phyloP scores from a whole-genome alignment of 2,113 vertebrate genomes.

The Odocoileus virginianus region DNA sequence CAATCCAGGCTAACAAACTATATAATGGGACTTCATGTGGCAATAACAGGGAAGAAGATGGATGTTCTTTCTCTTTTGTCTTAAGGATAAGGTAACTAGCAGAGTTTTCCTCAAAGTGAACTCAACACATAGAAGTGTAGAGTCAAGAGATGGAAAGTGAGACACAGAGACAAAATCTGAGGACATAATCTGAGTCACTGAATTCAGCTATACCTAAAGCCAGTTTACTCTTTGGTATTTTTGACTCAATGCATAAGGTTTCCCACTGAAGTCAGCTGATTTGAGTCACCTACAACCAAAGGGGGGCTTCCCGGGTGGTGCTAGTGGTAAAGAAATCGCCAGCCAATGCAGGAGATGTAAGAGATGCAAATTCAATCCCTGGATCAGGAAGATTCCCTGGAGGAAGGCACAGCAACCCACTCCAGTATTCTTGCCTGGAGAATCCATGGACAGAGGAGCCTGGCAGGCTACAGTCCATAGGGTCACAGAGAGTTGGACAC shows the following conservation, averaged over 20 bases:
- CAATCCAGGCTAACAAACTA: background rate
- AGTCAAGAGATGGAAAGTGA: background rate
- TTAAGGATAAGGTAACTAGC: background rate
- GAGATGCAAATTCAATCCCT: background rate
- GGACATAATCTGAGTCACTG: background rate
- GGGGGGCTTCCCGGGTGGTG: background rate
- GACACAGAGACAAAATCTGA: background rate
- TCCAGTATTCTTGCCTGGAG: background rate
- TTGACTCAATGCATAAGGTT: background rate
- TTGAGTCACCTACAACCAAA: background rate
- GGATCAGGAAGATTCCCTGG: background rate
- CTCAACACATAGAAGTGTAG: background rate
- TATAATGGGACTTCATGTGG: background rate
- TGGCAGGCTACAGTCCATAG: background rate
- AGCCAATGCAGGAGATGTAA: background rate
- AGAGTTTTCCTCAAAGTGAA: background rate
- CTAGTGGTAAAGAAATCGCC: background rate
- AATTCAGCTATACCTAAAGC: background rate
- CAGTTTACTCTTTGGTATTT: background rate
- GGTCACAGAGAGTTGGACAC: background rate
- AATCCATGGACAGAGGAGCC: background rate
- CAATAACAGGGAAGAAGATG: background rate
- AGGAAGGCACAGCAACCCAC: background rate
- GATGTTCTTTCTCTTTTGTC: background rate
- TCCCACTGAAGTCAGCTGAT: background rate